These are phyloP conservation scores for Andrena haemorrhoa DNA, from an alignment of 2,888 invertebrate species.

Conservation along the genomic window DNA sequence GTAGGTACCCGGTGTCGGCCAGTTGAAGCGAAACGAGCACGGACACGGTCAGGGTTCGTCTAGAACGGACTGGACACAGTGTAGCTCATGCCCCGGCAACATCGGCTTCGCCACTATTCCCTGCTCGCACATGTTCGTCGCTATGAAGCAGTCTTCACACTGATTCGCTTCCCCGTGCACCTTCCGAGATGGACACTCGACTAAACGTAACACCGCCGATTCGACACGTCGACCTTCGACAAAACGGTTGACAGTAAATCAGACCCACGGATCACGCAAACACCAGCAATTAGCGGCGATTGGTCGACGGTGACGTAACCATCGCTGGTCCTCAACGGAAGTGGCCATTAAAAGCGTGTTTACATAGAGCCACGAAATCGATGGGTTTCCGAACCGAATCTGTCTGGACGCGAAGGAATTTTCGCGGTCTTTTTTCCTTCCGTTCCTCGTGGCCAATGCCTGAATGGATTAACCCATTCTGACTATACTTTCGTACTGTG, in stretches of 20 bases:
- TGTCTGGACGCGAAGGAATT: not conserved
- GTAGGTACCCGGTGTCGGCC: conserved; percentile 20
- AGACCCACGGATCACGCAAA: not conserved
- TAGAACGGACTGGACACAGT: conserved; percentile 64
- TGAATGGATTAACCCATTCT: no score
- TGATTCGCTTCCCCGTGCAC: conserved; percentile 24
- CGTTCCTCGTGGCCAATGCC: no score
- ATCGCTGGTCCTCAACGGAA: not conserved
- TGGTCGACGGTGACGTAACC: not conserved
- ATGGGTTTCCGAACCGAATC: not conserved
- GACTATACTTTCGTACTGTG: no score
- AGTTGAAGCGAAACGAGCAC: conserved; percentile 43
- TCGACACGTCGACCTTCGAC: conserved; percentile 31
- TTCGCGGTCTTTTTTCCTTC: not conserved
- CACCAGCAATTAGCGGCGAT: conserved; percentile 10
- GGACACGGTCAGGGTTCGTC: conserved; percentile 60
- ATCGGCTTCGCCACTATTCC: conserved; percentile 61
- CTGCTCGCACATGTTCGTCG: conserved; percentile 66
- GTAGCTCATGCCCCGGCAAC: conserved; percentile 63
- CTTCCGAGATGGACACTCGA: conserved; percentile 12
- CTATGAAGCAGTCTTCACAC: conserved; percentile 61
- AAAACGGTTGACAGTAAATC: conserved; percentile 24
- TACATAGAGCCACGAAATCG: conserved; percentile 16
- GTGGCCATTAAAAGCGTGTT: conserved; percentile 23
- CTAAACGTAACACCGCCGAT: conserved; percentile 19